Base-by-base conservation (phyloP, 2,888 invertebrate genomes). In the Cephus rjabovi region DNA sequence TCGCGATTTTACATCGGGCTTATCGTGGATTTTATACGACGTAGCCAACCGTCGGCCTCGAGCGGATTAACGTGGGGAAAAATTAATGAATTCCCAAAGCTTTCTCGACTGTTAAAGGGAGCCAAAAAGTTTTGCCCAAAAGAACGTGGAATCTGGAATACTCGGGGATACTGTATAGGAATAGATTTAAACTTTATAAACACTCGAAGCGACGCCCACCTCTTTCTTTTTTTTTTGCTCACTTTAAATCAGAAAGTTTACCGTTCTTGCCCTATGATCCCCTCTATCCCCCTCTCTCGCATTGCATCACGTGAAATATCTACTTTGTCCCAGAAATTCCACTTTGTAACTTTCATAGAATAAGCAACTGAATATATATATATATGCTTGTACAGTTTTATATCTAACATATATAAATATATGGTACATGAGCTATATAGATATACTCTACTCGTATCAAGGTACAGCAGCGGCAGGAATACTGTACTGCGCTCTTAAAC, bases 301-400 rank as follows among this genome's bases (percentile, higher is more conserved):
- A 71, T 30, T 71, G 12, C 71, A 33, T 34, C 11, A 71, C 31
- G 34, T 71, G 34, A 71, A 71, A 71, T 71, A 71, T 34, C 71
- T 30, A 71, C 71, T 71, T 71, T 71, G 71, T 71, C 71, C 35
- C 75, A 73, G 69, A 37, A 69, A 75, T 37, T 70, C 34, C 30
- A 69, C 69, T 70, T 73, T 77, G 56, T 75, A 75, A 35, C 79
- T 79, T 79, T 77, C 74, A 56, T 23, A 56, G 23, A 56, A 56
- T 56, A 56, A 23, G 56, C 23, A 56, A 56, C 56, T 40, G 56
- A 23, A 56, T 23, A 56, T 3, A 56, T 9, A 40, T 4, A 35
- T 11, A 12, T 35, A 34, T 34, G 34, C 35, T 40, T 40, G 15
- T 40, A 40, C 23, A 40, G 40, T 40, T 40, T 40, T 40, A 40